Conservation (phyloP, 2,113 vertebrate species). For the Acanthochromis polyacanthus region DNA sequence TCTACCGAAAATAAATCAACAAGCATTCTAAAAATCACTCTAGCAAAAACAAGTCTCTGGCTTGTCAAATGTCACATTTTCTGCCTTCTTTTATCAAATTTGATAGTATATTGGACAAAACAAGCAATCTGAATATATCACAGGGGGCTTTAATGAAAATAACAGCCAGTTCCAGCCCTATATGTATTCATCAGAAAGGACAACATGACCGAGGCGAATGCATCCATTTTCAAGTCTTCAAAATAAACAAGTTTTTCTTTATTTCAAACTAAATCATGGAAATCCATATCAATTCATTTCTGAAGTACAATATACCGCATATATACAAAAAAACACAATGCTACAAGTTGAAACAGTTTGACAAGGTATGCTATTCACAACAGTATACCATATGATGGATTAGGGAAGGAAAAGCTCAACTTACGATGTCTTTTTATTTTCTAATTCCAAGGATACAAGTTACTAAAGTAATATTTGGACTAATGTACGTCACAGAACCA, state of each 20-base stretch:
- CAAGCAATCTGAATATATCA: too few species aligned
- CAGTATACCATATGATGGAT: conserved; percentile 31
- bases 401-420: conserved; percentile 32
- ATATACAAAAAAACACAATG: conserved; percentile 77
- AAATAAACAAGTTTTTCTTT: conserved; percentile 76
- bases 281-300: conserved; percentile 69
- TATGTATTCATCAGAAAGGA: not conserved
- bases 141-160: not conserved
- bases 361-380: conserved; percentile 58
- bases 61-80: too few species aligned
- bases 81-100: too few species aligned
- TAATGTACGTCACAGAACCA: conserved; percentile 49
- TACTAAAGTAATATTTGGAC: conserved; percentile 29
- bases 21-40: too few species aligned
- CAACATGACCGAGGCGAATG: conserved; percentile 2
- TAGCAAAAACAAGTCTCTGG: too few species aligned
- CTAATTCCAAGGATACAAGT: conserved; percentile 32
- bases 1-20: too few species aligned
- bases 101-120: too few species aligned
- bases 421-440: conserved; percentile 20
- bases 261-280: conserved; percentile 78
- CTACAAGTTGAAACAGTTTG: conserved; percentile 73
- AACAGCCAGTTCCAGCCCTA: not conserved
- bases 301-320: conserved; percentile 77
- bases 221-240: conserved; percentile 24